Percentiles rank a stretch among this genome's conserved stretches.
Conservation (phyloP, 2,888 invertebrate genomes). For the Alviniconcha strummeri region DNA sequence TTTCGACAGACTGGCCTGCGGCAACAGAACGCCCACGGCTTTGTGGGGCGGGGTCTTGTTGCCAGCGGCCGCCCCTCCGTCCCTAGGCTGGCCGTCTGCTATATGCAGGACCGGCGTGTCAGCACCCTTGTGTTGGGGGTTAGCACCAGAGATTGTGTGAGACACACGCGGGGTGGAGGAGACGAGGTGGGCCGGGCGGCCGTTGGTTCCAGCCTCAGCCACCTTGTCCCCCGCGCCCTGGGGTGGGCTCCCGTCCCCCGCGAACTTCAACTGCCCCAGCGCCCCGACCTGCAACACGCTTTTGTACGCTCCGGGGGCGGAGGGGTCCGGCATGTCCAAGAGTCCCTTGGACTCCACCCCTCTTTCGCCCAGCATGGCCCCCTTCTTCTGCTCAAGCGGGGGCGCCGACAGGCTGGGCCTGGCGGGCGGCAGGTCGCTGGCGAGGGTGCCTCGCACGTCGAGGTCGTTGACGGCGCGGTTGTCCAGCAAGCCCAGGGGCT, state of each 20-base stretch:
- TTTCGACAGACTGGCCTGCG: slow-evolving; percentile 4
- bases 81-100: background rate
- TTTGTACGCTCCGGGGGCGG: slow-evolving; percentile 25
- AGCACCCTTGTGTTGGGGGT: background rate
- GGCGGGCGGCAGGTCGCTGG: background rate
- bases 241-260: background rate
- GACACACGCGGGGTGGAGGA: slow-evolving; percentile 12
- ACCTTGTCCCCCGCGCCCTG: background rate
- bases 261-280: slow-evolving; percentile 5
- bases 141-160: background rate
- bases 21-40: background rate
- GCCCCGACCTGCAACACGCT: slow-evolving; percentile 27
- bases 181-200: background rate
- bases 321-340: slow-evolving; percentile 27
- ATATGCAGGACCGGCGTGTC: background rate
- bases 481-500: background rate
- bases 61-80: background rate
- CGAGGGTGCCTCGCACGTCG: background rate
- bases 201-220: background rate
- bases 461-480: slow-evolving; percentile 11
- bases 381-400: background rate
- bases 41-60: background rate
- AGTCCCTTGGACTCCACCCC: slow-evolving; percentile 16
- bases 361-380: background rate
- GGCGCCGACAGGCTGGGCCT: background rate